Conservation (phyloP, 2,113 vertebrate genomes). For the Ovibos moschatus region DNA sequence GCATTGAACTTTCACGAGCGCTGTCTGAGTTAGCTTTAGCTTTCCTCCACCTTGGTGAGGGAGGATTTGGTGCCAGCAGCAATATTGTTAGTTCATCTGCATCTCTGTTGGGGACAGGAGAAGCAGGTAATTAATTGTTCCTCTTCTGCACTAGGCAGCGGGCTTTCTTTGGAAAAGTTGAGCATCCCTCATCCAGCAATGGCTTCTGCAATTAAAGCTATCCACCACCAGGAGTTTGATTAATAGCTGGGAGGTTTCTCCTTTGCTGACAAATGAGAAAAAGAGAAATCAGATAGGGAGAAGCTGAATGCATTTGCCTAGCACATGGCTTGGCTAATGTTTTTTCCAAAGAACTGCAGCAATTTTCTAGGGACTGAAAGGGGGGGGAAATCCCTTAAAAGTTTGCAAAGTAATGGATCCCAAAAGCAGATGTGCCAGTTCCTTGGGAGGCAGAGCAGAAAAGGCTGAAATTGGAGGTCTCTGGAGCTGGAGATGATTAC, state of each 20-base stretch:
- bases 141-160: neutral
- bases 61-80: conserved; percentile 43
- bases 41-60: neutral
- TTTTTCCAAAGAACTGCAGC: conserved; percentile 26
- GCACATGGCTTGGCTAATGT: conserved; percentile 27
- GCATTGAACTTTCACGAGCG: neutral
- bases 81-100: conserved; percentile 69
- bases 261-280: conserved; percentile 71
- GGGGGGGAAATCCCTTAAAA: neutral
- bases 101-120: conserved; percentile 55
- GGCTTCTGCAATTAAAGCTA: conserved; percentile 65
- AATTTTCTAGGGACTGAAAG: conserved; percentile 19
- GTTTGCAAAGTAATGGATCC: conserved; percentile 36
- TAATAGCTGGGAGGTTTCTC: conserved; percentile 69
- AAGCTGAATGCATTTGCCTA: conserved; percentile 46
- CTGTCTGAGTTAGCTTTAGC: neutral
- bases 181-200: conserved; percentile 25
- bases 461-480: neutral
- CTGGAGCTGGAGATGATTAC: rapidly evolving
- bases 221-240: conserved; percentile 48
- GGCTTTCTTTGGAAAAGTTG: conserved; percentile 56
- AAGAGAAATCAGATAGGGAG: conserved; percentile 59
- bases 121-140: conserved; percentile 47
- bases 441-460: neutral
- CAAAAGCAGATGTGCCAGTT: conserved; percentile 25